Percentiles rank a stretch among this genome's conserved stretches.
Evolutionary conservation across 2,113 vertebrate genomes (phyloP).

Genomic region (Corapipo altera): DNA sequence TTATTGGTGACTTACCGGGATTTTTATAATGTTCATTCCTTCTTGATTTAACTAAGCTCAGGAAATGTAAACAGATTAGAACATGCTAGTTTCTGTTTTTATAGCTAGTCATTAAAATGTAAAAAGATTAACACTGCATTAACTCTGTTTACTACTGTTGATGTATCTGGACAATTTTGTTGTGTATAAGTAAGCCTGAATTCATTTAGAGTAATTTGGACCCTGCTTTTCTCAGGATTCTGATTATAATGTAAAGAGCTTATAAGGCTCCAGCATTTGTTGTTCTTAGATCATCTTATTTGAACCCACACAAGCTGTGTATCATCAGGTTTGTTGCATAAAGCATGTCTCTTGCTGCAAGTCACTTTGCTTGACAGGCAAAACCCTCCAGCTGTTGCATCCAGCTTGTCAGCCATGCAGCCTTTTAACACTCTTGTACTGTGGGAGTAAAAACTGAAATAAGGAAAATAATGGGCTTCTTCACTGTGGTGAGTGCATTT

Average conservation of each 20-base stretch:
- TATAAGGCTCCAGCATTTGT: conserved; percentile 3
- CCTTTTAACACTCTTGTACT: background rate
- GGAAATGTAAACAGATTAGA: conserved; percentile 67
- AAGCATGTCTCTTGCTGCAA: conserved; percentile 32
- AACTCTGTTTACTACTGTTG: conserved; percentile 51
- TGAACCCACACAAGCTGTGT: background rate
- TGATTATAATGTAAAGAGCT: conserved; percentile 35
- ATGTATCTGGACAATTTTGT: conserved; percentile 33
- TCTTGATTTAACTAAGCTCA: conserved; percentile 65
- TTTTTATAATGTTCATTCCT: conserved; percentile 60
- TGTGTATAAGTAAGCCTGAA: conserved; percentile 10
- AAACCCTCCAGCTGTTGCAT: conserved; percentile 58
- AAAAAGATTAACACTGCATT: conserved; percentile 56
- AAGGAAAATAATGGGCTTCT: background rate
- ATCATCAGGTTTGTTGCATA: background rate
- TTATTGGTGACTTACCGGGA: conserved; percentile 34
- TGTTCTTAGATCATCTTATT: conserved; percentile 14
- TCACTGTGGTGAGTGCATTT: background rate
- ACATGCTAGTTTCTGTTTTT: conserved; percentile 60
- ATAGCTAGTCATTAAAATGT: conserved; percentile 58
- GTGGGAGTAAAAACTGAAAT: background rate
- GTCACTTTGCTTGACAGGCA: conserved; percentile 44
- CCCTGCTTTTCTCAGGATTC: conserved; percentile 36
- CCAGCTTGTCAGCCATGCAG: conserved; percentile 42
- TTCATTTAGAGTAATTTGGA: conserved; percentile 51